phyloP scores from a whole-genome alignment of 2,113 vertebrate genomes.

The Sciurus niger region DNA sequence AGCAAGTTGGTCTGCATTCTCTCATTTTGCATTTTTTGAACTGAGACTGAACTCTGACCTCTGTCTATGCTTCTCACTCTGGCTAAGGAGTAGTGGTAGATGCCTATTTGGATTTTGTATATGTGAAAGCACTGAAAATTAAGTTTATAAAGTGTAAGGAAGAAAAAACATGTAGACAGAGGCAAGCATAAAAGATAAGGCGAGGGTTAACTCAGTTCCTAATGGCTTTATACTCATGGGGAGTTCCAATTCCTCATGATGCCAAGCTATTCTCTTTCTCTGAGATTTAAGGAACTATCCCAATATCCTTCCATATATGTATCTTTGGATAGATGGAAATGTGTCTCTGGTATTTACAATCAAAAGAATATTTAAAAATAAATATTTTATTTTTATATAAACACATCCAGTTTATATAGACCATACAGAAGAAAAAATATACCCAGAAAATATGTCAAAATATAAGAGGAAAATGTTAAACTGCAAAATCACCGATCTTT shows the following conservation, averaged over 20 bases:
- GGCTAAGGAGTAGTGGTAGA: neutral
- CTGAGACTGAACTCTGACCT: neutral
- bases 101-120: neutral
- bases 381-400: too few relatives aligned
- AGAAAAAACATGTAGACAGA: neutral
- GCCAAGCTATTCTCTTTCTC: neutral
- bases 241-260: neutral
- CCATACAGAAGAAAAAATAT: neutral
- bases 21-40: neutral
- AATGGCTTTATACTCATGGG: neutral
- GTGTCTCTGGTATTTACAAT: neutral
- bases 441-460: conserved; percentile 16
- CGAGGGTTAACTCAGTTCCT: neutral
- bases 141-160: neutral
- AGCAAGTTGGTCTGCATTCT: neutral
- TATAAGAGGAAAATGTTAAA: neutral
- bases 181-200: neutral
- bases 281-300: neutral
- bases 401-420: neutral
- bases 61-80: neutral
- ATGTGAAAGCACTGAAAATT: neutral
- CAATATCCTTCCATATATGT: neutral
- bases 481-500: neutral
- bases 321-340: conserved; percentile 1
- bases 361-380: conserved; percentile 22